A percentile compares a stretch with the other conserved stretches of the same genome.
These are phyloP conservation scores for Urocolius indicus DNA, from an alignment of 2,113 vertebrate genomes.

Conservation along the genomic window DNA sequence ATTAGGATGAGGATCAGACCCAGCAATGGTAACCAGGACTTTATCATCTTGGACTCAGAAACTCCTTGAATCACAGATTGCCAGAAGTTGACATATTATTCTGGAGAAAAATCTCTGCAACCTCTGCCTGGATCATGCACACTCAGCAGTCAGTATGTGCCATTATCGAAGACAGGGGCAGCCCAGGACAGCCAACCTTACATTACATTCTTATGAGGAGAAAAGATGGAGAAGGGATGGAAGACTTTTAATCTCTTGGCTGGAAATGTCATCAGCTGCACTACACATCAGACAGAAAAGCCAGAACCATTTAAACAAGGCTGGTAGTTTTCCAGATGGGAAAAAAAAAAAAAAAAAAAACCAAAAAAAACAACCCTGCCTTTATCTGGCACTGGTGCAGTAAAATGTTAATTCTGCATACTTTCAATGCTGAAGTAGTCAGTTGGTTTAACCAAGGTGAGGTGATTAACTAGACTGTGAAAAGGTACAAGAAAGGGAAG, in stretches of 20 bases:
- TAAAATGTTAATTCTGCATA: conserved; percentile 20
- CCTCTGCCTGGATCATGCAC: background rate
- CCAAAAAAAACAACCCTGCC: too few species aligned
- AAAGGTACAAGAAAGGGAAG: conserved; percentile 66
- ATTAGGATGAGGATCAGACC: background rate
- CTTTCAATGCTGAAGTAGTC: background rate
- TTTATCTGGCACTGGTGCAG: background rate
- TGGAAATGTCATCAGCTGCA: background rate
- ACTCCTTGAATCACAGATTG: background rate
- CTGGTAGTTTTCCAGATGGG: background rate
- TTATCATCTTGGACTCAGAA: background rate
- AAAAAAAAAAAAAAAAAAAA: too few species aligned
- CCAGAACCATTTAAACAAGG: background rate
- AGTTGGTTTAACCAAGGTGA: background rate
- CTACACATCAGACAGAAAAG: background rate
- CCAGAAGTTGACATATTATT: background rate
- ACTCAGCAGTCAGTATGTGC: background rate
- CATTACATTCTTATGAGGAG: background rate
- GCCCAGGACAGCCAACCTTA: background rate
- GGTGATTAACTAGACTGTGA: conserved; percentile 38
- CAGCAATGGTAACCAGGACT: background rate
- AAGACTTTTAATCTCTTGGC: background rate
- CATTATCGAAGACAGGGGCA: background rate
- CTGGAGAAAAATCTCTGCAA: background rate
- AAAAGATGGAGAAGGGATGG: background rate